Percentiles rank a stretch among this genome's conserved stretches.
phyloP scores from a whole-genome alignment of 2,797 vertebrate genomes.

The Pseudopleuronectes americanus region DNA sequence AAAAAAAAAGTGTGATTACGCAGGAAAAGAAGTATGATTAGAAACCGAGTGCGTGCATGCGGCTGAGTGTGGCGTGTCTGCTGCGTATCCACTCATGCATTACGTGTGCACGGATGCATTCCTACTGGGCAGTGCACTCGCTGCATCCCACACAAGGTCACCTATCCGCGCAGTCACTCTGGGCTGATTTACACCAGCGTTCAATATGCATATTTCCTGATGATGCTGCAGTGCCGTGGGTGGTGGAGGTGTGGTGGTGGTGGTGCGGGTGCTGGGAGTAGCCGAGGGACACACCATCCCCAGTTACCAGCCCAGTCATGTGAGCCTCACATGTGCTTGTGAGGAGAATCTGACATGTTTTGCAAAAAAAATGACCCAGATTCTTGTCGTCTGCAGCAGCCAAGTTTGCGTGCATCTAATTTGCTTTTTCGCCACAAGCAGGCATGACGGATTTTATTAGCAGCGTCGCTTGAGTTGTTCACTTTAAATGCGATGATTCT shows the following conservation, averaged over 20 bases:
- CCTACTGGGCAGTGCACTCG: conserved; percentile 38
- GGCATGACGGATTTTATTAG: conserved; percentile 43
- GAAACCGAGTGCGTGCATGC: conserved; percentile 21
- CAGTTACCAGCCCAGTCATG: conserved; percentile 37
- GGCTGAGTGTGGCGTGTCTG: conserved; percentile 29
- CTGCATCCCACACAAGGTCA: conserved; percentile 76
- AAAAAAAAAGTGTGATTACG: conserved; percentile 61
- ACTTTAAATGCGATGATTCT: conserved; percentile 32
- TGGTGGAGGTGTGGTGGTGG: conserved; percentile 42
- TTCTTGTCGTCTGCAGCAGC: conserved; percentile 27
- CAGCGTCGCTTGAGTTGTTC: conserved; percentile 33
- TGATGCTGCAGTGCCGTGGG: conserved; percentile 65
- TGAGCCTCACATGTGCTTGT: conserved; percentile 32
- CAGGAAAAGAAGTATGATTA: conserved; percentile 43
- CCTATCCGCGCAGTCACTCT: conserved; percentile 62
- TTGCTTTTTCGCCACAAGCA: conserved; percentile 36
- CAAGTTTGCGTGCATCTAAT: conserved; percentile 24
- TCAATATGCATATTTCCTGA: conserved; percentile 76
- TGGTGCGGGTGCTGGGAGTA: conserved; percentile 15
- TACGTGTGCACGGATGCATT: conserved; percentile 49
- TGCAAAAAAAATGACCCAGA: conserved; percentile 48
- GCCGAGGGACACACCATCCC: conserved; percentile 26
- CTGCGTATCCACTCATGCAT: conserved; percentile 47
- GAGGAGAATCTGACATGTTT: conserved; percentile 30
- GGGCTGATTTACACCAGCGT: conserved; percentile 70